phyloP scores from a whole-genome alignment of 2,113 vertebrate genomes.

The Chaetura pelagica region DNA sequence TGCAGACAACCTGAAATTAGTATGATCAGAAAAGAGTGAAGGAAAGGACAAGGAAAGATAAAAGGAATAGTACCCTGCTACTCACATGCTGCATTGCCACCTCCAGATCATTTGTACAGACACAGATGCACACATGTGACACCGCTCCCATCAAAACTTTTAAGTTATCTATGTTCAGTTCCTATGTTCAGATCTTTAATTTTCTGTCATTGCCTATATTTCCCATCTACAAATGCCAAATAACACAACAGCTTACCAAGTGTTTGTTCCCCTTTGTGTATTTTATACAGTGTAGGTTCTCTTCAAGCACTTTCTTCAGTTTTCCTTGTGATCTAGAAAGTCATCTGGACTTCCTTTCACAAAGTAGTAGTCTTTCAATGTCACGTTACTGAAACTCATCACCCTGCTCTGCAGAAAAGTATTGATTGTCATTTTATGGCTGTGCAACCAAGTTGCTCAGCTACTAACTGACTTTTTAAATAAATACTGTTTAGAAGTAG shows the following conservation, averaged over 20 bases:
- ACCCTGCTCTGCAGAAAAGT: not conserved
- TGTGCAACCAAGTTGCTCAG: not conserved
- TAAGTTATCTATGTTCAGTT: not conserved
- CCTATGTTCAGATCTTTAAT: not conserved
- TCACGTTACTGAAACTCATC: not conserved
- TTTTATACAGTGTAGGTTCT: not conserved
- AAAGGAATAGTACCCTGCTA: not conserved
- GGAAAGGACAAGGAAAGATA: not conserved
- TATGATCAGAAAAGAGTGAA: not conserved
- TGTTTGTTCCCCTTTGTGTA: not conserved
- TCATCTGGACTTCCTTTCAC: not conserved
- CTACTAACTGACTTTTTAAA: not conserved
- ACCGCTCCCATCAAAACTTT: not conserved
- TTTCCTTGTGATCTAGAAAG: not conserved
- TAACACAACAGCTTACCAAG: not conserved
- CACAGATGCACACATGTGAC: not conserved
- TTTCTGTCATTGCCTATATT: not conserved
- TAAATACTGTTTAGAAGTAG: not conserved
- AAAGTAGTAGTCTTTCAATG: not conserved
- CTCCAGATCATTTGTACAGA: not conserved
- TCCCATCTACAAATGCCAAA: not conserved
- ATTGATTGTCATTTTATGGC: not conserved
- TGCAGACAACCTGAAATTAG: not conserved
- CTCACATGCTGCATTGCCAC: not conserved
- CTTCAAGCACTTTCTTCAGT: not conserved